Evolutionary conservation across 2,888 invertebrate species (phyloP), one percentile per base, ranked within the genome.

Genomic region (Cataglyphis rosenhaueri): DNA sequence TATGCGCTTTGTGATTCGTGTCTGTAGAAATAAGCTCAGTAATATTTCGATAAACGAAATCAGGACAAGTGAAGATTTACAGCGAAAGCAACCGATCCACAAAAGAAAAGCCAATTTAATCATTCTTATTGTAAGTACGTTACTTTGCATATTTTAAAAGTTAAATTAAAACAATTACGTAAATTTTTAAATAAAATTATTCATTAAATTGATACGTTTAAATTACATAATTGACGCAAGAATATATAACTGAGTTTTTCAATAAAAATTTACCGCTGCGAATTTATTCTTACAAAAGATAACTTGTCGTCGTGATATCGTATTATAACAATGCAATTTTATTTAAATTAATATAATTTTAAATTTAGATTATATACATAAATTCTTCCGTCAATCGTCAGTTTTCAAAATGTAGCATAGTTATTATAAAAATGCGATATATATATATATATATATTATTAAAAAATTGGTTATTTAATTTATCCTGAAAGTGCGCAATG

Each of bases 41-140:
- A 35, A 32, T 68, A 76, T 68, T 57, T 76, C 15, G 29, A 68
- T 76, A 76, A 68, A 38, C n/a, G 29, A 41, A 76, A 68, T 38
- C 29, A 38, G 12, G 25, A 38, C 18, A 9, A 55, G 10, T 29
- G n/a, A 15, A 25, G 21, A 32, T 48, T 15, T 62, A 18, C 48
- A 48, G 18, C 1, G 12, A n/a, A 41, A 41, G 5, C 21, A 21
- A n/a, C 12, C 10, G 21, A 3, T 64, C 21, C 9, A 35, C 6
- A 41, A 41, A 57, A 66, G 29, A 38, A 38, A 75, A n/a, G 29
- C 12, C 2, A 55, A 55, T 65, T 52, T 65, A 75, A 75, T 52
- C 12, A 25, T 52, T 41, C 25, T 9, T 25, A 44, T 61, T 61
- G 0, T 59, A n/a, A n/a, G 32, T 41, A 41, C 29, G 29, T 41